phyloP scores from a whole-genome alignment of 2,113 vertebrate species.

The Turnix velox region DNA sequence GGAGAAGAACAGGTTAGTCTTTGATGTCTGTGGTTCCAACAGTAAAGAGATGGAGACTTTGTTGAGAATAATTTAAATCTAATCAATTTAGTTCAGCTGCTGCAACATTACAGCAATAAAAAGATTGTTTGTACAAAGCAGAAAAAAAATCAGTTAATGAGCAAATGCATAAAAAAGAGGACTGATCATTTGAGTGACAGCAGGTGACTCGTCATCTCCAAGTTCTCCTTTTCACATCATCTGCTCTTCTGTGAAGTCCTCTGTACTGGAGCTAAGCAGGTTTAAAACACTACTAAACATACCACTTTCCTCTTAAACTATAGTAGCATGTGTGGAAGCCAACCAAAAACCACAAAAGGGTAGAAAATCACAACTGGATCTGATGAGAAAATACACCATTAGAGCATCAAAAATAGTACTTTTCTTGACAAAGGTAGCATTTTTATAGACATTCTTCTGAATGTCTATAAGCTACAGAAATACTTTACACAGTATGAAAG shows the following conservation, averaged over 20 bases:
- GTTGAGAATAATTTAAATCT: conserved; percentile 59
- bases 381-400: background rate
- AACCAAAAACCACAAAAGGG: background rate
- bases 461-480: background rate
- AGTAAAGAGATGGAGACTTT: conserved; percentile 2
- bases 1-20: conserved; percentile 15
- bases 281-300: background rate
- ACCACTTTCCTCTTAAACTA: background rate
- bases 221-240: background rate
- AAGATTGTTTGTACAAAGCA: conserved; percentile 22
- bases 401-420: background rate
- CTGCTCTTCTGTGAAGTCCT: background rate
- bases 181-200: background rate
- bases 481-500: background rate
- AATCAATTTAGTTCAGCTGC: conserved; percentile 53
- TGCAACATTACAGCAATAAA: conserved; percentile 32
- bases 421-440: background rate
- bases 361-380: background rate
- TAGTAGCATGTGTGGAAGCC: background rate
- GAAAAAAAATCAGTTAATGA: conserved; percentile 54
- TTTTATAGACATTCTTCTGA: too few relatives aligned
- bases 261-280: rapidly evolving
- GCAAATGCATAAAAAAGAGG: conserved; percentile 13
- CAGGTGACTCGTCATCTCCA: background rate
- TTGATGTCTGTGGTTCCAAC: conserved; percentile 42